A percentile compares a stretch with the other conserved stretches of the same genome.
These are phyloP conservation scores for Caprella mutica DNA, from an alignment of 2,888 invertebrate species.

Conservation along the genomic window DNA sequence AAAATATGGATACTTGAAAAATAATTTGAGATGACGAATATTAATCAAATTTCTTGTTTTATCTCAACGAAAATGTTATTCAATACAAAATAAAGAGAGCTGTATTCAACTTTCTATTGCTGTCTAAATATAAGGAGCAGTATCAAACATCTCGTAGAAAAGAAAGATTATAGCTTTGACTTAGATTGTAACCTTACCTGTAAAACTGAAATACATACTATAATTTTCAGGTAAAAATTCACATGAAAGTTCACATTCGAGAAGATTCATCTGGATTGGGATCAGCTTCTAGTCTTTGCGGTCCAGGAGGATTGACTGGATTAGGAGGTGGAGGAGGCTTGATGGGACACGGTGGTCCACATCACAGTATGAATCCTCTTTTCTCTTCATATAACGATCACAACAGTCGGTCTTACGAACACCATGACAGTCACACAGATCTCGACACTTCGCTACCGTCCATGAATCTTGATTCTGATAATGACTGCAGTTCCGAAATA, in stretches of 20 bases:
- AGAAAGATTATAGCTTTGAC: background rate
- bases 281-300: conserved; percentile 22
- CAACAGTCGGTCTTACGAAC: conserved; percentile 17
- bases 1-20: no score
- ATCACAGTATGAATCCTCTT: conserved; percentile 22
- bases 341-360: conserved; percentile 18
- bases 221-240: conserved; percentile 31
- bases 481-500: conserved; percentile 31
- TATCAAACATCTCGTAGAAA: no score
- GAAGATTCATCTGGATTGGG: conserved; percentile 30
- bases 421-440: conserved; percentile 25
- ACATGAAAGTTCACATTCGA: conserved; percentile 33
- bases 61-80: no score
- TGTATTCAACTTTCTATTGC: no score
- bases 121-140: no score
- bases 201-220: background rate
- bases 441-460: conserved; percentile 23
- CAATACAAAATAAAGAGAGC: no score
- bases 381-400: conserved; percentile 15
- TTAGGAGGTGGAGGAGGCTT: conserved; percentile 18
- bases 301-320: conserved; percentile 12
- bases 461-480: conserved; percentile 30
- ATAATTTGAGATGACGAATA: no score
- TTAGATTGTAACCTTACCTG: background rate
- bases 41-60: no score